phyloP scores from a whole-genome alignment of 1,140 invertebrate species.

The Drosophila hydei region DNA sequence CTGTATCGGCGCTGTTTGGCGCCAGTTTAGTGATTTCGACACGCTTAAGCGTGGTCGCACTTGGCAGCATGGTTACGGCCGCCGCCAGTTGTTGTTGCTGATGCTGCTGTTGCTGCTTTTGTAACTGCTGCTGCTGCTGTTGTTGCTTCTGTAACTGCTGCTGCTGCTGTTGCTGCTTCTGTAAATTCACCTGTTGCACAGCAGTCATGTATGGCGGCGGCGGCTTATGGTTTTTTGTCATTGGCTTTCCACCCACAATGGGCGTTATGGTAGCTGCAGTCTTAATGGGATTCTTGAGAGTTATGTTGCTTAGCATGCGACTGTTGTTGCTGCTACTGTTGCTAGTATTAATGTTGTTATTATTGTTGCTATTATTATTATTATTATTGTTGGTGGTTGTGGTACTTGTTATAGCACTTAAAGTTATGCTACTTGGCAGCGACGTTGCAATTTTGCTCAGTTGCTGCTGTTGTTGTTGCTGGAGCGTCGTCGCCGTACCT shows the following conservation, averaged over 20 bases:
- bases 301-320: conserved; percentile 57
- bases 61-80: conserved; percentile 79
- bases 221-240: conserved; percentile 82
- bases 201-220: conserved; percentile 82
- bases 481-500: conserved; percentile 85
- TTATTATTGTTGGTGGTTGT: conserved; percentile 31
- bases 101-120: conserved; percentile 77
- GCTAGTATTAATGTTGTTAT: conserved; percentile 20
- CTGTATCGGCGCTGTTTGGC: conserved; percentile 23
- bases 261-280: conserved; percentile 77
- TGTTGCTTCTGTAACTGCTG: too few relatives aligned
- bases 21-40: conserved; percentile 70
- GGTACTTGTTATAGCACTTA: conserved; percentile 67
- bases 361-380: conserved; percentile 13
- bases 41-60: conserved; percentile 77
- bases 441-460: conserved; percentile 69
- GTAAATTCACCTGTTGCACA: conserved; percentile 50
- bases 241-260: conserved; percentile 75
- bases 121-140: conserved; percentile 64
- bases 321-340: conserved; percentile 54
- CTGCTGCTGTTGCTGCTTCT: too few relatives aligned
- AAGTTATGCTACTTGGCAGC: conserved; percentile 72
- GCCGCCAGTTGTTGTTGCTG: conserved; percentile 80
- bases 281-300: conserved; percentile 71
- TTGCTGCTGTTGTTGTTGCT: conserved; percentile 67